Base-by-base conservation (phyloP, 1,140 invertebrate genomes). In the Zaprionus vittiger region DNA sequence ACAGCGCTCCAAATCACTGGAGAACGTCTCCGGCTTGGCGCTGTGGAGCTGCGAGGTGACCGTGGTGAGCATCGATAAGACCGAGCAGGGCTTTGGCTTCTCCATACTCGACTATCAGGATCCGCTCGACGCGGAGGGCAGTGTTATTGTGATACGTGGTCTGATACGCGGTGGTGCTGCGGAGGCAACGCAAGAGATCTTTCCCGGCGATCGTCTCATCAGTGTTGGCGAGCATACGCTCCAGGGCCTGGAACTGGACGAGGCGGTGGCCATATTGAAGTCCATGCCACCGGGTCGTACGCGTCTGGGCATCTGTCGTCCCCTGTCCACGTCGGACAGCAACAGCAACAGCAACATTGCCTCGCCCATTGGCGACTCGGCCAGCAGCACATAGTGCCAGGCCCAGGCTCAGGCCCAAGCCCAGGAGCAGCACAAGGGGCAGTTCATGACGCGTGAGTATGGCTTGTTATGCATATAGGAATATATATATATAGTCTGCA, bases 71-170 rank as follows among this genome's bases (percentile, higher is more conserved):
- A 94, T 99, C 37, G 93, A 95, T 15, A 99, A 99, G 94, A 97
- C 96, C 54, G 97, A 98, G 80, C 95, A 97, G 73, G 98, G 98
- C 5, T 95, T 99, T 15, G 98, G 98, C 55, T 99, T 99, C 93
- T 98, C 97, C 73, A 98, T 99, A 75, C 94, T 99, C 44, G 98
- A 99, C 93, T 99, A 99, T 93, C 95, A 97, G 94, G 97, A 98
- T 93, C 97, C 97, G 1, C 93, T 97, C 77, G 97, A 98, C 93
- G 95, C 96, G 6, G 95, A 96, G 76, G 96, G 97, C 74, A 98
- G 97, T 62, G 97, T 99, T 31, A 99, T 99, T 92, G 98, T 99
- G 31, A 97, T 99, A 67, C 94, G 98, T 69, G 98, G 97, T 91
- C 94, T 99, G 52, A 98, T 99, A 26, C 98, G 98, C 26, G 97